Evolutionary conservation across 2,113 vertebrate species (phyloP), one percentile per base, ranked within the genome.

Genomic region (Cepphus grylle): DNA sequence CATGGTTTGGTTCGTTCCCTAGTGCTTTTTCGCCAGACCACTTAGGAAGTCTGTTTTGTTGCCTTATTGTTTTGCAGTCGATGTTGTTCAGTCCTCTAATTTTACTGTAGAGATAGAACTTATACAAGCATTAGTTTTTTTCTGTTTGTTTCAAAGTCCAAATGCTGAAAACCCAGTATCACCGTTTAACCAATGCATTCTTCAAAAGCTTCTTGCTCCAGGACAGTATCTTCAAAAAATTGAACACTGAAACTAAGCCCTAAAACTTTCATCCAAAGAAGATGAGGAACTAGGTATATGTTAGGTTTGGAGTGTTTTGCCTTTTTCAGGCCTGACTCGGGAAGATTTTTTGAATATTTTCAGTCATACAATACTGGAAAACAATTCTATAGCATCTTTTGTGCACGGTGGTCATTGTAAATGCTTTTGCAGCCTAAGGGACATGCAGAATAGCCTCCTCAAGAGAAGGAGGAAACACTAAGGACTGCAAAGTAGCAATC

Each of bases 121-220:
- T n/a, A 49, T 1, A 38, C 0, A 3, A 52, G 9, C 50, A 26
- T 1, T 63, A 32, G 0, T 0, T 4, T 36, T 72, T 71, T 78
- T 30, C 9, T 59, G 9, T 49, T 91, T 49, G 4, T 87, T 91
- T 79, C 49, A 25, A 86, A 88, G 61, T 53, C 23, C 17, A 61
- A 40, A 63, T 29, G 30, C 36, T 65, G 40, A 71, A 67, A 71
- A 36, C 5, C 2, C 15, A 26, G 43, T 65, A 67, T 18, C 12
- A 14, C 30, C 25, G 8, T 11, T 12, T 65, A 92, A n/a, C 29
- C 9, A 15, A 22, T 70, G 11, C 25, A 56, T 82, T 40, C 45
- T 58, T 45, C n/a, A 67, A 71, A 89, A 65, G 2, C 11, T 61
- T 81, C 26, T 83, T 25, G 3, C 23, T 88, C n/a, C 29, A 52